phyloP scores from a whole-genome alignment of 1,140 invertebrate species.

The Papilio helenus region DNA sequence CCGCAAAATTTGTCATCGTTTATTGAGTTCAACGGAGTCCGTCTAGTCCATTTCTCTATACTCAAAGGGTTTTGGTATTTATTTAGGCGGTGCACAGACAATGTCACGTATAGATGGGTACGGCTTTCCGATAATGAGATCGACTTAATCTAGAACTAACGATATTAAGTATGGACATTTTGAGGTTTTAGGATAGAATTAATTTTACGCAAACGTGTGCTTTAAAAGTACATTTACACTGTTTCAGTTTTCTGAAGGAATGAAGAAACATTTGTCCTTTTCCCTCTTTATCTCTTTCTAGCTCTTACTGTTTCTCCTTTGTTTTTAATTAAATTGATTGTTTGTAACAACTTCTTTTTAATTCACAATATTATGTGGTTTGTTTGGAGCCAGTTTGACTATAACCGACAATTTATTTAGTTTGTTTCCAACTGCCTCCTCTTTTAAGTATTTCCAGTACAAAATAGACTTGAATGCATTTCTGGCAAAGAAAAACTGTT shows the following conservation, averaged over 20 bases:
- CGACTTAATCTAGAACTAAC: not conserved
- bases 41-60: not conserved
- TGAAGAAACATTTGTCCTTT: too few relatives aligned
- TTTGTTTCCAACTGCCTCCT: too few relatives aligned
- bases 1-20: not conserved
- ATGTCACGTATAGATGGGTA: slow-evolving; percentile 13
- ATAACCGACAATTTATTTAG: too few relatives aligned
- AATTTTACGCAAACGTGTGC: not conserved
- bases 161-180: not conserved
- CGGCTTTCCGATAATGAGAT: slow-evolving; percentile 10
- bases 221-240: too few relatives aligned
- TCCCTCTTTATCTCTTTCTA: too few relatives aligned
- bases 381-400: too few relatives aligned
- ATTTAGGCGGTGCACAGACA: slow-evolving; percentile 9
- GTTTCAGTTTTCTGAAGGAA: too few relatives aligned
- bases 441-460: not conserved
- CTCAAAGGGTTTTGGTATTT: not conserved
- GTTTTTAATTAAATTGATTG: too few relatives aligned
- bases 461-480: not conserved
- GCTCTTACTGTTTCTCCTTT: too few relatives aligned
- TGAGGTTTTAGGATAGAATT: not conserved
- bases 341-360: too few relatives aligned
- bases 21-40: not conserved
- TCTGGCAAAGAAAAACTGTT: not conserved
- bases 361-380: too few relatives aligned